Percentiles rank a stretch among this genome's conserved stretches.
phyloP scores from a whole-genome alignment of 2,797 vertebrate genomes.

The Hemibagrus guttatus region DNA sequence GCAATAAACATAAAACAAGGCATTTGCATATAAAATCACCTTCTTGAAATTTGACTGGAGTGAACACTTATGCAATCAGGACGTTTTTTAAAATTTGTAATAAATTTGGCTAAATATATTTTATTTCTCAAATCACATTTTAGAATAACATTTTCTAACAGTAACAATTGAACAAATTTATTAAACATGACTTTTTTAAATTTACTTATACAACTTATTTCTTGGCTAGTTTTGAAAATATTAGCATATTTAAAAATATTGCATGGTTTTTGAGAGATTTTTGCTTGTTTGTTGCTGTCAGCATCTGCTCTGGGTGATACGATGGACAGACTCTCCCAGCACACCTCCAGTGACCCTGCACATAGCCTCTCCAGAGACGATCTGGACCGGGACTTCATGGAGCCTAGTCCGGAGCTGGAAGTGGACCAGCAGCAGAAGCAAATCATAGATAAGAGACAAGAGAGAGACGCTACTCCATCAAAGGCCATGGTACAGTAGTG shows the following conservation, averaged over 20 bases:
- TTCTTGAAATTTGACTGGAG: neutral
- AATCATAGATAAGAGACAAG: constrained; percentile 68
- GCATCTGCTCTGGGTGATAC: constrained; percentile 90
- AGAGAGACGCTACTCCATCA: constrained; percentile 78
- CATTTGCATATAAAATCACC: neutral
- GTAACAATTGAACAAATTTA: too few species aligned
- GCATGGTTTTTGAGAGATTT: neutral
- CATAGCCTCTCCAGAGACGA: constrained; percentile 80
- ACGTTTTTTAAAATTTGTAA: neutral
- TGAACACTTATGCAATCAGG: neutral
- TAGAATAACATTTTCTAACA: neutral
- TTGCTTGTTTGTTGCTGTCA: constrained; percentile 58
- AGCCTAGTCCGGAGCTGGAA: constrained; percentile 69
- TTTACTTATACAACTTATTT: neutral
- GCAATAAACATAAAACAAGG: neutral
- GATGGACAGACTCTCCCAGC: constrained; percentile 81
- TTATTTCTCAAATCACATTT: neutral
- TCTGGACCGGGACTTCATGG: constrained; percentile 73
- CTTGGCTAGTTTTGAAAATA: neutral
- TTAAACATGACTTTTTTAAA: neutral
- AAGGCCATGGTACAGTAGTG: constrained; percentile 81
- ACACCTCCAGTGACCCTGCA: constrained; percentile 74
- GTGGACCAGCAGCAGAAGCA: constrained; percentile 67
- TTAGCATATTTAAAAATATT: too few species aligned
- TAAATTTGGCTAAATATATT: neutral